Base-by-base conservation (phyloP, 1,140 invertebrate species). In the Samia ricini region DNA sequence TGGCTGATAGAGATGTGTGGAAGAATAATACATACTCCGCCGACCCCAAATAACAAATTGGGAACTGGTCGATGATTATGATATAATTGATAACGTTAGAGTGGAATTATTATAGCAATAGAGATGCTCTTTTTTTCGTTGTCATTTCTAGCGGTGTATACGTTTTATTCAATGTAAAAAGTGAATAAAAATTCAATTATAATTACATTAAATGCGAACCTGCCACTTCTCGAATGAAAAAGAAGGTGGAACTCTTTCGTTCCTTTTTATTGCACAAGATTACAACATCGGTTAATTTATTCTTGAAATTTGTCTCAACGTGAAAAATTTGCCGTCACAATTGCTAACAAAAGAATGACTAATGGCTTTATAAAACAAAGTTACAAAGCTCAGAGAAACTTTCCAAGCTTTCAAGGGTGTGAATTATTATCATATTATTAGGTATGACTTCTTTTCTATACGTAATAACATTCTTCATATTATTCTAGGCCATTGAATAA, bases 291-390 rank as follows among this genome's bases (percentile, higher is more conserved):
- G 76, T 87, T 88, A 88, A 88, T 88, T 89, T 89, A 89, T 89
- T 84, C 87, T 74, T 79, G 68, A 87, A 89, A 89, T 89, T 89
- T 88, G 87, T 89, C 85, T 84, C 85, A 84, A 82, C 82, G 70
- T 82, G 85, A 89, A 89, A 89, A 89, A 89, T 89, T 87, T 80
- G 65, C 77, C 72, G 73, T 85, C 82, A 73, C 81, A 84, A 84
- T 86, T 74, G 85, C 86, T 77, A 82, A 89, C 86, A 89, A 89
- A 88, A 88, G 86, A 82, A 83, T 89, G 86, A 89, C 60, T 84
- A 89, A 88, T 89, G 79, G 75, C 77, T 84, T 76, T 74, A 71
- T 85, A 72, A 86, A 85, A 89, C 84, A 89, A 89, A 89, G 85
- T 89, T 89, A 76, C 64, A 67, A 72, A 71, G 81, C 73, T 71